Conservation (phyloP, 2,888 invertebrate species). For the Drosophila borealis region DNA sequence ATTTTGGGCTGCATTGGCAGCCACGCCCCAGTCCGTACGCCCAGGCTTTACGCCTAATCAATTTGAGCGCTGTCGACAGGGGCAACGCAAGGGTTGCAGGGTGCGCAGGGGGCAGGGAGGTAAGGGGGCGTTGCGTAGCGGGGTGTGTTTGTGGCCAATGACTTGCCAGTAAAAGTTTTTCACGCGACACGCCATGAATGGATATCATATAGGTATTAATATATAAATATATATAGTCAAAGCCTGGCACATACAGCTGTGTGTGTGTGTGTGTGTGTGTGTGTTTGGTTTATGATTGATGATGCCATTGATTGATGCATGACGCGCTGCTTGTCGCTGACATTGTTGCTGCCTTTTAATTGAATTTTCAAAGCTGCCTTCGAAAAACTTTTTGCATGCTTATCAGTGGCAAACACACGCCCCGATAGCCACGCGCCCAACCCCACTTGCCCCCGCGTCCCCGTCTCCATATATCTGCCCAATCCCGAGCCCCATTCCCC, state of each 20-base stretch:
- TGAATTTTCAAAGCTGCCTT: slow-evolving; percentile 69
- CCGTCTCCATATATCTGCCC: too few species aligned
- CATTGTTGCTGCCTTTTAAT: slow-evolving; percentile 71
- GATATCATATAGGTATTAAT: slow-evolving; percentile 31
- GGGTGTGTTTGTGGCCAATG: slow-evolving; percentile 23
- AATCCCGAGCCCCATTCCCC: neutral
- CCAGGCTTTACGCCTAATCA: slow-evolving; percentile 32
- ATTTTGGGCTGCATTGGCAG: slow-evolving; percentile 15
- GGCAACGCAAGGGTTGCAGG: slow-evolving; percentile 4
- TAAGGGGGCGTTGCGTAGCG: neutral
- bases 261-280: slow-evolving; percentile 20
- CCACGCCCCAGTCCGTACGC: neutral
- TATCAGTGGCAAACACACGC: slow-evolving; percentile 61
- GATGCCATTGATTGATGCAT: slow-evolving; percentile 78
- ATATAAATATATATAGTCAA: slow-evolving; percentile 3
- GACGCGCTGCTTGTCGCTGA: slow-evolving; percentile 62
- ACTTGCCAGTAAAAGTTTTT: slow-evolving; percentile 55
- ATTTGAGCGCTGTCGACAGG: slow-evolving; percentile 32
- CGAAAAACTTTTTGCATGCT: slow-evolving; percentile 68
- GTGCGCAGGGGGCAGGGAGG: neutral
- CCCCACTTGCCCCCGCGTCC: neutral
- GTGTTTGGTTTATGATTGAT: slow-evolving; percentile 70
- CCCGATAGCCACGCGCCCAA: slow-evolving; percentile 5
- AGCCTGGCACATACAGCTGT: neutral
- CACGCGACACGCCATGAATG: slow-evolving; percentile 59